Evolutionary conservation across 2,888 invertebrate species (phyloP).

Genomic region (Leuctra nigra): DNA sequence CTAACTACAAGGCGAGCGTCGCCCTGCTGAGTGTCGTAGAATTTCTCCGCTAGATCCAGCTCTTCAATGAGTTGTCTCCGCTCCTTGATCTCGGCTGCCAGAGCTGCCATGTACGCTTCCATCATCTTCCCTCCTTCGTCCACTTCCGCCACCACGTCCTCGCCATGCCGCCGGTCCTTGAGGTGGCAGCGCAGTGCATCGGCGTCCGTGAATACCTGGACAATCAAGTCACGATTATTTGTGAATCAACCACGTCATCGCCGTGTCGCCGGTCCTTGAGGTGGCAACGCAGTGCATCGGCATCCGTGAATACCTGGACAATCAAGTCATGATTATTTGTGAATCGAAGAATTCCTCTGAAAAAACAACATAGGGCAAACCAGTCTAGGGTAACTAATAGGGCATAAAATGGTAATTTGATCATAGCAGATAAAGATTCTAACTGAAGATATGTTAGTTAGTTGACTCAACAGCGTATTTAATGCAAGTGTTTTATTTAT

Average conservation of each 20-base stretch:
- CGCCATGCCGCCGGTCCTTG: constrained; percentile 83
- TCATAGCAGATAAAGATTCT: too few species aligned
- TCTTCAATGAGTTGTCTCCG: constrained; percentile 69
- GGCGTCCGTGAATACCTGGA: constrained; percentile 64
- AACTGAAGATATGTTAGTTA: too few species aligned
- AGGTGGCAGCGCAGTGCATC: constrained; percentile 70
- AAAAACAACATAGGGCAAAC: too few species aligned
- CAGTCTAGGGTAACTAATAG: too few species aligned
- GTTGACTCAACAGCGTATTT: too few species aligned
- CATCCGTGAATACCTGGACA: too few species aligned
- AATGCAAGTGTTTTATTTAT: too few species aligned
- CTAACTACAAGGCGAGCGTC: constrained; percentile 95
- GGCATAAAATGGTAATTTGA: too few species aligned
- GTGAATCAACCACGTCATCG: constrained; percentile 84
- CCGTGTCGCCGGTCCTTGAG: constrained; percentile 85
- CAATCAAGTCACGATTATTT: too few species aligned
- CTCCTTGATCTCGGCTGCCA: constrained; percentile 77
- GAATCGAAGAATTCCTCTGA: too few species aligned
- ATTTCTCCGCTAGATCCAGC: constrained; percentile 74
- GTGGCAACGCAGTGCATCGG: constrained; percentile 67
- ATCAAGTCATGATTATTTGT: too few species aligned
- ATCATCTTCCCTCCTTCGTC: constrained; percentile 74
- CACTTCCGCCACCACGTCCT: constrained; percentile 81
- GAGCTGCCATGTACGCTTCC: constrained; percentile 70
- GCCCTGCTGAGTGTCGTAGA: constrained; percentile 82